A percentile compares a stretch with the other conserved stretches of the same genome.
These are phyloP conservation scores for Pimephales promelas DNA, from an alignment of 2,113 vertebrate genomes.

Conservation along the genomic window DNA sequence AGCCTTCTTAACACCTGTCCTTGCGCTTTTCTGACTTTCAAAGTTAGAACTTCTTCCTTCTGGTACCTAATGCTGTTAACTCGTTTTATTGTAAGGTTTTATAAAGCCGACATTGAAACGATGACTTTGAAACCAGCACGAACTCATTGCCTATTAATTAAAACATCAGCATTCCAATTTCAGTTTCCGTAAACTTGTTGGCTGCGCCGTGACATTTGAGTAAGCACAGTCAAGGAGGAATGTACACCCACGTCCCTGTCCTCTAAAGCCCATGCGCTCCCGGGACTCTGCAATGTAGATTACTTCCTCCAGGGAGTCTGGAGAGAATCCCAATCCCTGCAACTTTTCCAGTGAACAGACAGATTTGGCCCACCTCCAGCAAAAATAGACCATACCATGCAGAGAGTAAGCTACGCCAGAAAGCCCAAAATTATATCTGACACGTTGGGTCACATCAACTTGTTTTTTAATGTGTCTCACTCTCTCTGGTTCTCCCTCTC, in stretches of 20 bases:
- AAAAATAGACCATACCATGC: conserved; percentile 66
- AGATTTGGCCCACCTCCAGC: conserved; percentile 70
- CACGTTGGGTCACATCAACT: conserved; percentile 68
- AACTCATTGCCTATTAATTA: conserved; percentile 25
- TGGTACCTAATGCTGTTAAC: background rate
- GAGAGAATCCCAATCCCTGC: conserved; percentile 67
- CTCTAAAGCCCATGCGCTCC: conserved; percentile 48
- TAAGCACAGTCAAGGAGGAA: conserved; percentile 43
- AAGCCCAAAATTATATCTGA: conserved; percentile 69
- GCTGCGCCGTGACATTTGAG: conserved; percentile 38
- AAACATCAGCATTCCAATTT: conserved; percentile 44
- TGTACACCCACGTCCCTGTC: conserved; percentile 49
- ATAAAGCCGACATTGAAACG: conserved; percentile 26
- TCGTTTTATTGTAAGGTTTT: background rate
- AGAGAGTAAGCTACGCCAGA: conserved; percentile 60
- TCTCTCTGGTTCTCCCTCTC: conserved; percentile 48
- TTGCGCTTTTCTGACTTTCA: background rate
- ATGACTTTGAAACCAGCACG: conserved; percentile 5
- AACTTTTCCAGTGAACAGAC: conserved; percentile 69
- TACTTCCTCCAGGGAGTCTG: conserved; percentile 67
- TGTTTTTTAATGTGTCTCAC: conserved; percentile 59
- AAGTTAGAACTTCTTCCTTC: background rate
- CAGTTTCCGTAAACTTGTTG: conserved; percentile 33
- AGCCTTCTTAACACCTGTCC: conserved; percentile 9
- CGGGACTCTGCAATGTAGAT: conserved; percentile 61